phyloP scores from a whole-genome alignment of 2,797 vertebrate genomes.

The Cryptoblepharus egeriae region DNA sequence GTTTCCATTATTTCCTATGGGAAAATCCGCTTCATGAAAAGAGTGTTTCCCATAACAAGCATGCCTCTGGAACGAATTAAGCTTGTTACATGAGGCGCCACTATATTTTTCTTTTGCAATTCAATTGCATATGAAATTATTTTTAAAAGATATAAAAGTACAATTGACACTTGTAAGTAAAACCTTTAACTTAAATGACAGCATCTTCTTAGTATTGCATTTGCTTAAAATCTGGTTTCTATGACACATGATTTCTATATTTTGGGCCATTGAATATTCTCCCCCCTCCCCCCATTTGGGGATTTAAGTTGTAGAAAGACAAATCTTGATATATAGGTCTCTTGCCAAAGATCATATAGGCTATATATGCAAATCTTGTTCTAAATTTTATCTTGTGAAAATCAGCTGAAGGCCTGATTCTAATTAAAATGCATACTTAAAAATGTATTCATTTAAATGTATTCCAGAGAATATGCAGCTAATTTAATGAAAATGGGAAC shows the following conservation, averaged over 20 bases:
- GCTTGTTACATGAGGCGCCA: no score
- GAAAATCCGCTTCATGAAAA: no score
- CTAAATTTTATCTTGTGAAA: not conserved
- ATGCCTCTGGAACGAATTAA: no score
- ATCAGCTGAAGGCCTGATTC: not conserved
- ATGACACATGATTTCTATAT: no score
- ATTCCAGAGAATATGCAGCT: not conserved
- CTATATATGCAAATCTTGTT: not conserved
- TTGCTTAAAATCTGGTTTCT: not conserved
- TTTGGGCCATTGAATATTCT: not conserved
- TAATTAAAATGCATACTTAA: not conserved
- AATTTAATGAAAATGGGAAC: conserved; percentile 1
- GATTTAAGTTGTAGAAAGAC: not conserved
- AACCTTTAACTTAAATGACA: not conserved
- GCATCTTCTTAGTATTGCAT: not conserved
- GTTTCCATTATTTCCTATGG: no score
- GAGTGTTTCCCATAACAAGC: no score
- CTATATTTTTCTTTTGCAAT: not conserved
- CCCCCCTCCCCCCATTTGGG: not conserved
- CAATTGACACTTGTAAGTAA: not conserved
- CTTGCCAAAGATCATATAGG: not conserved
- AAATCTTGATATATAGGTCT: not conserved
- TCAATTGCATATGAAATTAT: not conserved
- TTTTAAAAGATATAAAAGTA: not conserved
- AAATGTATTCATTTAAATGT: not conserved